phyloP scores from a whole-genome alignment of 2,113 vertebrate species.

The Pteronura brasiliensis region DNA sequence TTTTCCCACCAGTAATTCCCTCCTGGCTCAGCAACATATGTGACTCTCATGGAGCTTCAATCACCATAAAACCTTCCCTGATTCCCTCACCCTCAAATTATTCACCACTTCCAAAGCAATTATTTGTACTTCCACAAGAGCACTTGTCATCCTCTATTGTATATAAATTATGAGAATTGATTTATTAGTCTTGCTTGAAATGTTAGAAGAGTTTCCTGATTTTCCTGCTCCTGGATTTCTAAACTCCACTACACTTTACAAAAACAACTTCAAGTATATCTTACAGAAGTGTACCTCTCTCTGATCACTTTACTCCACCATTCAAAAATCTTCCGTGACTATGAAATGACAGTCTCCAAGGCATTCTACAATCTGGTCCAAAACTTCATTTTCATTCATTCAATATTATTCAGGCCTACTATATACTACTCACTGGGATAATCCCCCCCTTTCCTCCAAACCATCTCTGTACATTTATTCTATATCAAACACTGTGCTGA shows the following conservation, averaged over 20 bases:
- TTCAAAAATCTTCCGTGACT: not conserved
- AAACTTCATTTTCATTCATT: not conserved
- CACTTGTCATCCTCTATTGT: not conserved
- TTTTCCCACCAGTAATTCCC: not conserved
- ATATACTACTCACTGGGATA: not conserved
- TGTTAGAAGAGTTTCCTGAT: not conserved
- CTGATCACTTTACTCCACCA: not conserved
- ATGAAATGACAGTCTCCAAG: not conserved
- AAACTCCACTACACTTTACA: not conserved
- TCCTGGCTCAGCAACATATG: not conserved
- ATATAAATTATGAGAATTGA: not conserved
- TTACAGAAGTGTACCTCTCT: not conserved
- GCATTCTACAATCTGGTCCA: not conserved
- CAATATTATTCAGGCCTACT: not conserved
- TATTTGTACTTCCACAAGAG: not conserved
- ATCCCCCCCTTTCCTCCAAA: not conserved
- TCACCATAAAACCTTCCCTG: not conserved
- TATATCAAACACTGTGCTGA: not conserved
- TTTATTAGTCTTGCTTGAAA: not conserved
- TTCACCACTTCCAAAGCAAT: not conserved
- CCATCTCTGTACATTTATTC: not conserved
- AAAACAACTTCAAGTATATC: not conserved
- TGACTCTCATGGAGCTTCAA: not conserved
- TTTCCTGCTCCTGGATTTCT: not conserved
- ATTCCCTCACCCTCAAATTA: not conserved